These are phyloP conservation scores for Entosphenus tridentatus DNA, from an alignment of 2,113 vertebrate genomes.

Conservation along the genomic window DNA sequence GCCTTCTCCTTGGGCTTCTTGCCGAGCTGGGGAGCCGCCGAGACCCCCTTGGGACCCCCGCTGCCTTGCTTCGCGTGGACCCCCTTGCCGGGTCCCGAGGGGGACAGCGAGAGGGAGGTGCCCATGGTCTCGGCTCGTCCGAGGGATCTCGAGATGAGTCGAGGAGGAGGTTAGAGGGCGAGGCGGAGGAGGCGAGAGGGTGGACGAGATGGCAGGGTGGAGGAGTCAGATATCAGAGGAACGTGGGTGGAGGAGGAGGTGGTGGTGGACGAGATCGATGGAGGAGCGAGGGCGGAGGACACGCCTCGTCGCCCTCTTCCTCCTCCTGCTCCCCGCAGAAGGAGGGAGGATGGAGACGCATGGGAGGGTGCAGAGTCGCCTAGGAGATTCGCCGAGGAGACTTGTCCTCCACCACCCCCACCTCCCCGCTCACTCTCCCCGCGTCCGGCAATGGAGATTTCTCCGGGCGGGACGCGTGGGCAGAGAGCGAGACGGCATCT, in stretches of 20 bases:
- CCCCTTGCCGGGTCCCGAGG: conserved; percentile 17
- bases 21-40: conserved; percentile 13
- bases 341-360: neutral
- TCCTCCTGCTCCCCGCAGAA: neutral
- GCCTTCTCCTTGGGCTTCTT: conserved; percentile 29
- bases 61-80: conserved; percentile 23
- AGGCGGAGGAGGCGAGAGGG: conserved; percentile 11
- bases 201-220: conserved; percentile 12
- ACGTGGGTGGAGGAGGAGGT: neutral
- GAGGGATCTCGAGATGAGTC: conserved; percentile 11
- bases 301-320: conserved; percentile 10
- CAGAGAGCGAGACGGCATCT: neutral
- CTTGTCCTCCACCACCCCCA: neutral
- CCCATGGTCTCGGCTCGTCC: conserved; percentile 33
- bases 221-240: conserved; percentile 12
- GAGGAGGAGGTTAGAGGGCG: conserved; percentile 12
- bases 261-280: neutral
- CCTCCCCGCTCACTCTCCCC: neutral
- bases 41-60: conserved; percentile 14
- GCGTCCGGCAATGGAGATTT: conserved; percentile 9
- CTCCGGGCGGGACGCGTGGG: conserved; percentile 5
- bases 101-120: conserved; percentile 65
- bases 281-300: neutral
- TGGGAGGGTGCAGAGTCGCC: conserved; percentile 4
- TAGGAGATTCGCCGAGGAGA: neutral